Evolutionary conservation across 2,797 vertebrate species (phyloP).

Genomic region (Anomalospiza imberbis): DNA sequence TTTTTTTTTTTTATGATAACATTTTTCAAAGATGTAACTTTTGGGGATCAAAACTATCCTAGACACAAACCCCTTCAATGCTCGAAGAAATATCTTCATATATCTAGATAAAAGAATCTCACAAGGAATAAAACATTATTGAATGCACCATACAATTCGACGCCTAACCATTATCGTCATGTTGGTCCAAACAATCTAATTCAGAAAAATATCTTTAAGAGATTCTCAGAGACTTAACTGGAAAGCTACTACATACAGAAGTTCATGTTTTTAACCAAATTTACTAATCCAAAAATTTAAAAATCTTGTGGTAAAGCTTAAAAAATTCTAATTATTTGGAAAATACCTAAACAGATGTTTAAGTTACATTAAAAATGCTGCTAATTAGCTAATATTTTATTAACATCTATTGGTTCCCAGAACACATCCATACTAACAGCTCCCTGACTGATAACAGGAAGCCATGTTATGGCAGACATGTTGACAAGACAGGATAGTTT

Average conservation of each 20-base stretch:
- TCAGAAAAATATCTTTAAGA: not conserved
- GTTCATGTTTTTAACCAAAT: not conserved
- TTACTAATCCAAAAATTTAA: not conserved
- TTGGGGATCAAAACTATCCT: not conserved
- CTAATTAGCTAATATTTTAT: not conserved
- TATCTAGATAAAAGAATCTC: not conserved
- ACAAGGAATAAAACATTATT: not conserved
- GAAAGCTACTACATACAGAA: not conserved
- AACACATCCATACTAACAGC: not conserved
- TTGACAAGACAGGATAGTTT: not conserved
- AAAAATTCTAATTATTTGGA: not conserved
- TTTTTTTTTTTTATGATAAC: not conserved
- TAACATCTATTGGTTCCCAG: not conserved
- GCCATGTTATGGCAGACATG: not conserved
- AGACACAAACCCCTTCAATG: not conserved
- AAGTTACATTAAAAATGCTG: not conserved
- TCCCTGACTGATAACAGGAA: not conserved
- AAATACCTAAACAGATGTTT: not conserved
- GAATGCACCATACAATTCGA: not conserved
- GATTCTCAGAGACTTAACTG: not conserved
- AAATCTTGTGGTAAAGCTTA: not conserved
- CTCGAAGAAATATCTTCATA: not conserved
- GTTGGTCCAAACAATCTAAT: not conserved
- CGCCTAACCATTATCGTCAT: not conserved
- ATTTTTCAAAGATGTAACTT: not conserved